Evolutionary conservation across 2,113 vertebrate species (phyloP), one percentile per base, ranked within the genome.

Genomic region (Daubentonia madagascariensis): DNA sequence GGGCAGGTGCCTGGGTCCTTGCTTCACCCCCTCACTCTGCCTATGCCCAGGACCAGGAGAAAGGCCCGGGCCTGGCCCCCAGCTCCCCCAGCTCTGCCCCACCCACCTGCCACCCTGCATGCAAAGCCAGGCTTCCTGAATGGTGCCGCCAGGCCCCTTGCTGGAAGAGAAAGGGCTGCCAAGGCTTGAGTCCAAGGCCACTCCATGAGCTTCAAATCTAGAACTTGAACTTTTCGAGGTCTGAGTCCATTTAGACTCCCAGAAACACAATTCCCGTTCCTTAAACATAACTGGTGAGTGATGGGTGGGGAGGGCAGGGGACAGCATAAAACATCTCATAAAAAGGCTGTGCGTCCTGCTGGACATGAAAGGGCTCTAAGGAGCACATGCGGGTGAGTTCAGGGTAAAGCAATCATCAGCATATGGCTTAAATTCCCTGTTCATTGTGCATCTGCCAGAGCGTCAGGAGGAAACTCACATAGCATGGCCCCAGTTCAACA

Each of bases 341-440:
- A 96, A 93, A 92, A 73, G 78, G 50, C 57, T 68, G 22, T 0
- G 11, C 54, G 59, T 54, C 85, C 84, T 65, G 13, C 72, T 5
- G 91, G 92, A 94, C 79, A 83, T 94, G 84, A 85, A 96, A 94
- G 93, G 16, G 68, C 78, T 83, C 70, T 5, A 11, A 73, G 91
- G 89, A 85, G 76, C 35, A 35, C 61, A 67, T 54, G 70, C 1
- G 12, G 94, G 52, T 80, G 97, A 92, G 94, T 88, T 91, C 75
- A 92, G 96, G 75, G 86, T 73, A 67, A 87, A 96, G 93, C 94
- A 81, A 61, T 95, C 57, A 10, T 6, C 83, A 57, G 94, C 89
- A 95, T 79, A 81, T 98, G 95, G 95, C 87, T 95, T 70, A 83
- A 85, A 98, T 96, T 96, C 94, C 59, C 87, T 61, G 43, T 37